Percentiles rank a stretch among this genome's conserved stretches.
phyloP scores from a whole-genome alignment of 2,888 invertebrate genomes.

The Drosophila niveifrons region DNA sequence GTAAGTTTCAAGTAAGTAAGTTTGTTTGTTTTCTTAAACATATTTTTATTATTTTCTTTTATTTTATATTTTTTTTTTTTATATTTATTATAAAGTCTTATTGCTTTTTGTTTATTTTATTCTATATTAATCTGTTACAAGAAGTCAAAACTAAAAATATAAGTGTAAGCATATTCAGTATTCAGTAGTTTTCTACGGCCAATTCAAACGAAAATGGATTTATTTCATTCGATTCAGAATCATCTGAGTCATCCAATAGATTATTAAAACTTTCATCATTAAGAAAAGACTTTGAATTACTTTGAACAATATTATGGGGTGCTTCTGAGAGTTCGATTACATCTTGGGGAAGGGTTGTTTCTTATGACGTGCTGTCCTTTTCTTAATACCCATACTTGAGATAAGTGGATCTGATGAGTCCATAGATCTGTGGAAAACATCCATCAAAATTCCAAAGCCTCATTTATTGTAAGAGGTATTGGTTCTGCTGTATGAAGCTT shows the following conservation, averaged over 20 bases:
- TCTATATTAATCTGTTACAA: too few relatives aligned
- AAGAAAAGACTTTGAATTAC: neutral
- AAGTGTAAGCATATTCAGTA: neutral
- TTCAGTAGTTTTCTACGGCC: slow-evolving; percentile 2
- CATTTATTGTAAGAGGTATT: slow-evolving; percentile 3
- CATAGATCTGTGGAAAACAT: too few relatives aligned
- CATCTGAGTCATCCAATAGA: neutral
- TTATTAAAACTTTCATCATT: slow-evolving; percentile 13
- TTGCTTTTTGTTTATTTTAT: too few relatives aligned
- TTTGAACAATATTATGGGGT: neutral
- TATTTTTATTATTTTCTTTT: too few relatives aligned
- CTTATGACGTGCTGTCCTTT: neutral
- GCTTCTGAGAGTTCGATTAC: neutral
- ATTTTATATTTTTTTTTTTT: too few relatives aligned
- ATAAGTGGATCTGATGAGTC: too few relatives aligned
- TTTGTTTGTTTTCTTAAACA: too few relatives aligned
- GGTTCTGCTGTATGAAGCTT: neutral
- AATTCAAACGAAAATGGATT: slow-evolving; percentile 20
- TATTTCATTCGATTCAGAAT: slow-evolving; percentile 8
- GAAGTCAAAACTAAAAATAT: too few relatives aligned
- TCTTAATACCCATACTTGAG: too few relatives aligned
- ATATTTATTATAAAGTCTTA: too few relatives aligned
- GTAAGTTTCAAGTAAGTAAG: too few relatives aligned
- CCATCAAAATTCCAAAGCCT: too few relatives aligned
- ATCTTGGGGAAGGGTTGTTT: slow-evolving; percentile 1